Conservation (phyloP, 2,113 vertebrate species). For the Paraplagusia blochii region DNA sequence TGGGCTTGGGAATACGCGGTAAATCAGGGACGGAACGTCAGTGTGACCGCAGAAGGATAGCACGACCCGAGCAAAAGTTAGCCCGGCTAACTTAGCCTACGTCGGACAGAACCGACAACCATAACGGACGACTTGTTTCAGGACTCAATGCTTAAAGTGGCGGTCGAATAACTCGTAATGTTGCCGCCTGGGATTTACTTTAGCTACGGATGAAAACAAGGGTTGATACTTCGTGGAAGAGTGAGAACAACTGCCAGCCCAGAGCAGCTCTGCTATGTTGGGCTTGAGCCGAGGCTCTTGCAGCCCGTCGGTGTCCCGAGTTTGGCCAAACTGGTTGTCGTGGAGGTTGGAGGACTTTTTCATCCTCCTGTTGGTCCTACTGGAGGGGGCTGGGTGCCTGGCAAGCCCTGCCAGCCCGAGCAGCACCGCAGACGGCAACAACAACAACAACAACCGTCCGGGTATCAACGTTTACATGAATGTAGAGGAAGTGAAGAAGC, state of each 20-base stretch:
- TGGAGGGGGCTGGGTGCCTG: conserved; percentile 68
- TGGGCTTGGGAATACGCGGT: conserved; percentile 22
- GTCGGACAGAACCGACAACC: conserved; percentile 39
- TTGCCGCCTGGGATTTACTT: conserved; percentile 70
- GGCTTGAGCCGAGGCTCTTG: conserved; percentile 57
- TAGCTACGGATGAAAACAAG: conserved; percentile 70
- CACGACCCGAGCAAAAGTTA: conserved; percentile 59
- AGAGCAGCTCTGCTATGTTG: conserved; percentile 62
- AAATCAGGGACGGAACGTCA: conserved; percentile 24
- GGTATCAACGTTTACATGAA: conserved; percentile 80
- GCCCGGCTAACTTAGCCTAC: conserved; percentile 61
- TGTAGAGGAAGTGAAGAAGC: conserved; percentile 79
- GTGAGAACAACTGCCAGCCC: conserved; percentile 49
- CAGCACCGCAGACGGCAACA: conserved; percentile 47
- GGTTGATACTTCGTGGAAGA: conserved; percentile 22
- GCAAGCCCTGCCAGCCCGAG: conserved; percentile 64
- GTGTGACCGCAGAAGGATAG: conserved; percentile 46
- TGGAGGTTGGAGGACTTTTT: conserved; percentile 70
- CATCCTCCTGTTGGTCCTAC: conserved; percentile 67
- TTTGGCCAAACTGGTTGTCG: conserved; percentile 61
- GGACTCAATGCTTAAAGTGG: conserved; percentile 16
- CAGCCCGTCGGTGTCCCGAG: conserved; percentile 54
- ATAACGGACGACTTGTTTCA: conserved; percentile 20
- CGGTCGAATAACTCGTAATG: conserved; percentile 61
- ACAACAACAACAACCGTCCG: conserved; percentile 52